Evolutionary conservation across 2,888 invertebrate species (phyloP).

Genomic region (Cantharis nigra): DNA sequence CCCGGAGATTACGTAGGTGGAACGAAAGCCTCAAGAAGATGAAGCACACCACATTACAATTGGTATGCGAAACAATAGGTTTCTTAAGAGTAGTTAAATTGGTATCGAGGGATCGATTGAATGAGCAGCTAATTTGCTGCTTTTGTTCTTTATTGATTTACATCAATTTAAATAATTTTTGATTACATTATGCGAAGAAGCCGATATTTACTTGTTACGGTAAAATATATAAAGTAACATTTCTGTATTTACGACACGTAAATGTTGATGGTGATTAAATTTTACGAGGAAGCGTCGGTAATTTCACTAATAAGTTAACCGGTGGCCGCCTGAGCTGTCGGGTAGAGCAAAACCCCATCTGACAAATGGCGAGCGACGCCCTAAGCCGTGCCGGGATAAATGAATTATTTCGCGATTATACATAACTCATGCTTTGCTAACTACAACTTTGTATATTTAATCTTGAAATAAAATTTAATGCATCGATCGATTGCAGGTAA

Average conservation of each 20-base stretch:
- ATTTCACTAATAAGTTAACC: constrained; percentile 33
- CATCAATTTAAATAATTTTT: neutral
- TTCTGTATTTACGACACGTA: constrained; percentile 29
- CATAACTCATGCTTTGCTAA: constrained; percentile 34
- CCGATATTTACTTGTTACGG: neutral
- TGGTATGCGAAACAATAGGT: neutral
- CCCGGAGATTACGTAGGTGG: neutral
- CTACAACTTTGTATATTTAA: constrained; percentile 25
- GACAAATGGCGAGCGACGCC: constrained; percentile 38
- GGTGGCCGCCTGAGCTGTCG: constrained; percentile 30
- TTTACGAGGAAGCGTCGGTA: constrained; percentile 31
- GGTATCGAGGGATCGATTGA: neutral
- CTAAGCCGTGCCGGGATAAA: constrained; percentile 35
- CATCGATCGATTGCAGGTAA: neutral
- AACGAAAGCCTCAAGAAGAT: neutral
- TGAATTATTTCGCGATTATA: constrained; percentile 38
- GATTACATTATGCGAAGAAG: neutral
- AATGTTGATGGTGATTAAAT: constrained; percentile 31
- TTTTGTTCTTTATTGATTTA: neutral
- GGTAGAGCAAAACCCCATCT: constrained; percentile 28
- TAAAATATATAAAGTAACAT: constrained; percentile 6
- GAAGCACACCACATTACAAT: neutral
- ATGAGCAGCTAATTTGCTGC: neutral
- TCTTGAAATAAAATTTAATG: constrained; percentile 4
- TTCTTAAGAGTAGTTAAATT: neutral